Evolutionary conservation across 2,888 invertebrate genomes (phyloP).

Genomic region (Mechanitis mazaeus): DNA sequence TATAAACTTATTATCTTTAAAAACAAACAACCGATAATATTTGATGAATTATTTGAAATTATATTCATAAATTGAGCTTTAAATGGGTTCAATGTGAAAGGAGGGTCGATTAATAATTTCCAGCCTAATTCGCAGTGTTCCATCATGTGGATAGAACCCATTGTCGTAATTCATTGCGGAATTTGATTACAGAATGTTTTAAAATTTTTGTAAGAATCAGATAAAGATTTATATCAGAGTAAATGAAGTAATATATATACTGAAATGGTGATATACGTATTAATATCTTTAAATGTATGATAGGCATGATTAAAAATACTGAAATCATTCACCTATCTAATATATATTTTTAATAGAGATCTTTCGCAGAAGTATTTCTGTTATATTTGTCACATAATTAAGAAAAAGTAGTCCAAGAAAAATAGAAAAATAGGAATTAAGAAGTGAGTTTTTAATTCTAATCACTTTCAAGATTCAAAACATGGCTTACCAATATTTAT

Average conservation of each 20-base stretch:
- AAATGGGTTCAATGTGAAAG: conserved; percentile 52
- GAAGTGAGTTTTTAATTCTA: no score
- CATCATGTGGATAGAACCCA: conserved; percentile 29
- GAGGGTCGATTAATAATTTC: conserved; percentile 55
- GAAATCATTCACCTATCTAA: no score
- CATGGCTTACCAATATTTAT: no score
- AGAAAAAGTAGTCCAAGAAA: no score
- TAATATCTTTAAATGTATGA: no score
- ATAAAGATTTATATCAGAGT: background rate
- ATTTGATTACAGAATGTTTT: conserved; percentile 41
- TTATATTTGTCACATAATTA: no score
- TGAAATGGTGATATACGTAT: no score
- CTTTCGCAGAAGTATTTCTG: no score
- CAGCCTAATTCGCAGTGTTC: conserved; percentile 58
- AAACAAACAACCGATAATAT: background rate
- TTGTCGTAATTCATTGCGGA: conserved; percentile 53
- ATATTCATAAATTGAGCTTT: conserved; percentile 11
- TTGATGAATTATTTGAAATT: conserved; percentile 11
- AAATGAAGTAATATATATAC: background rate
- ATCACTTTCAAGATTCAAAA: no score
- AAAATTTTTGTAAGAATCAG: conserved; percentile 28
- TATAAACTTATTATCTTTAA: background rate
- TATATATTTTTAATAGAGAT: no score
- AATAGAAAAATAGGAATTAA: no score
- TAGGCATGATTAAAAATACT: no score